phyloP scores from a whole-genome alignment of 2,888 invertebrate genomes.

The Sarcophaga subvicina region DNA sequence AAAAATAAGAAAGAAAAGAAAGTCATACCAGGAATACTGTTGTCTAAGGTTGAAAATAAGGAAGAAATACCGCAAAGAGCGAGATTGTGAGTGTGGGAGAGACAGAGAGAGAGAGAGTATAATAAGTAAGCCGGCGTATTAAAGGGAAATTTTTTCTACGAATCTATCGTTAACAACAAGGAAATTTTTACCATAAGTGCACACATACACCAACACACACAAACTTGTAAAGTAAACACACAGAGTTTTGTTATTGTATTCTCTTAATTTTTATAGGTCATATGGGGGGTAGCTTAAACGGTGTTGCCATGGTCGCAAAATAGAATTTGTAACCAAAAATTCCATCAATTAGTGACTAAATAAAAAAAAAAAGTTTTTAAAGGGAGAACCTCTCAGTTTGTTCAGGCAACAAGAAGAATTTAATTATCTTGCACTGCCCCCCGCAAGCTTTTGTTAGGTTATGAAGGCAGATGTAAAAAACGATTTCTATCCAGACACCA shows the following conservation, averaged over 20 bases:
- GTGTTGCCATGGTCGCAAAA: slow-evolving; percentile 2
- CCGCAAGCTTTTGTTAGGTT: no score
- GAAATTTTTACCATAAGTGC: not conserved
- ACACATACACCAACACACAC: not conserved
- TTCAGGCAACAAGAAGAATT: no score
- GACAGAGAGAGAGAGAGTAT: no score
- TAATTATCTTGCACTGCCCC: no score
- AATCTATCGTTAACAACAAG: not conserved
- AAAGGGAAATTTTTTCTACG: not conserved
- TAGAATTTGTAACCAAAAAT: no score
- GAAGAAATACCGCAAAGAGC: not conserved
- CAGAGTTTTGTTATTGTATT: not conserved
- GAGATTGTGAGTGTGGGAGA: not conserved
- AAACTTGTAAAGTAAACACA: no score
- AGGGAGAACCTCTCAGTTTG: no score
- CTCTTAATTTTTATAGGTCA: slow-evolving; percentile 48
- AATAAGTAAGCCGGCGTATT: not conserved
- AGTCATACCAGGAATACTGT: slow-evolving; percentile 72
- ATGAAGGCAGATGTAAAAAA: no score
- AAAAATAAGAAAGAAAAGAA: slow-evolving; percentile 22
- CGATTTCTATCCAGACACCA: no score
- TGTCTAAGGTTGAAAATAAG: slow-evolving; percentile 74
- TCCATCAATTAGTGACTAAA: no score
- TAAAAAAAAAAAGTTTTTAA: no score
- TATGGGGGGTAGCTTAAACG: slow-evolving; percentile 10